Percentiles rank a stretch among this genome's conserved stretches.
phyloP scores from a whole-genome alignment of 2,888 invertebrate genomes.

The Drosophila prostipennis region DNA sequence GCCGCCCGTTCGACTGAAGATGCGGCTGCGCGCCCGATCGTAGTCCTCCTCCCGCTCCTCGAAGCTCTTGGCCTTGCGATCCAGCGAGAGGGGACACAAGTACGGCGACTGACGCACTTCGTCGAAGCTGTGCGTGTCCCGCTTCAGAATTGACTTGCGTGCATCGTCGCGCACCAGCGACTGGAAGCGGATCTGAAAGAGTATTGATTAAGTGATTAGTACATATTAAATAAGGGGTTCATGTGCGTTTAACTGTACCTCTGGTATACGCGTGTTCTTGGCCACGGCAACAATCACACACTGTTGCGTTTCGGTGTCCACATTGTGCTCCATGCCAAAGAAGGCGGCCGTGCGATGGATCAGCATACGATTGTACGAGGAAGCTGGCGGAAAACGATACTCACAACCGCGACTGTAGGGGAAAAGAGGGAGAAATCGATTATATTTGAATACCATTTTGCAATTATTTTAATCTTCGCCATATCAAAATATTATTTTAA shows the following conservation, averaged over 20 bases:
- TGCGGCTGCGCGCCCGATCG: constrained; percentile 92
- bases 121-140: constrained; percentile 92
- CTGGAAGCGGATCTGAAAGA: constrained; percentile 87
- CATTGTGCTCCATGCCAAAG: constrained; percentile 97
- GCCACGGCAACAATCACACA: constrained; percentile 94
- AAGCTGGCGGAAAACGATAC: constrained; percentile 95
- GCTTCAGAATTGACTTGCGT: constrained; percentile 92
- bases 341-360: constrained; percentile 97
- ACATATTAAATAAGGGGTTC: not conserved
- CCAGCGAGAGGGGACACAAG: constrained; percentile 87
- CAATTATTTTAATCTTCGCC: too few species aligned
- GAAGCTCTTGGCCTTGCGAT: constrained; percentile 91
- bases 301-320: constrained; percentile 91
- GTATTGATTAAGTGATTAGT: constrained; percentile 13
- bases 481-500: too few species aligned
- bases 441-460: too few species aligned
- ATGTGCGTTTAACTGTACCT: constrained; percentile 67
- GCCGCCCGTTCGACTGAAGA: constrained; percentile 86
- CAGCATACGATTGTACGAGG: constrained; percentile 98
- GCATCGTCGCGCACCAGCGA: constrained; percentile 89
- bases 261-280: constrained; percentile 84
- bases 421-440: too few species aligned
- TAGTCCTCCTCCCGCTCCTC: constrained; percentile 97
- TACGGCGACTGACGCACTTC: constrained; percentile 86
- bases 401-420: constrained; percentile 87